Evolutionary conservation across 2,113 vertebrate genomes (phyloP), one percentile per base, ranked within the genome.

Genomic region (Lipophrys pholis): DNA sequence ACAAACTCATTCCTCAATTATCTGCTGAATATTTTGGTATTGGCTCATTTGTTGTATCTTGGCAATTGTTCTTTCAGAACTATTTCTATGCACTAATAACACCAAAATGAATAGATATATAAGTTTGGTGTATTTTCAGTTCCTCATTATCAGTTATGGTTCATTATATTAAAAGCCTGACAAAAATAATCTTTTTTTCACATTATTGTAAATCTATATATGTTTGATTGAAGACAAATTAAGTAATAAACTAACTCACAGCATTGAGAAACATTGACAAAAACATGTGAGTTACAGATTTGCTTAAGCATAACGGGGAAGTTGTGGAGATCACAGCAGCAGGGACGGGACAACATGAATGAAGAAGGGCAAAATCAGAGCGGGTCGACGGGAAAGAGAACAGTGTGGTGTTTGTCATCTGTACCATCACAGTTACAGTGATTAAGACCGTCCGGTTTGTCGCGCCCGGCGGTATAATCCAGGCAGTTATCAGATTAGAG

Each of bases 401-500:
- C 5, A 11, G 48, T 39, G 16, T 53, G 21, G 40, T 41, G 46
- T 46, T 43, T 49, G 43, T 6, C 40, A 40, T 66, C 38, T 16
- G 7, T 3, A 46, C 52, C 36, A 69, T 46, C 49, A 53, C 57
- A 53, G 69, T 43, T 40, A 45, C 41, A 69, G 68, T 73, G 70
- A 81, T 81, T 57, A 51, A 81, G 38, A 62, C 42, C 7, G 68
- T 53, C 39, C 8, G 6, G 59, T 43, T 67, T 43, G 52, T 58
- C 17, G 1, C 56, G 72, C 43, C 30, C 62, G 80, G 64, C 69
- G 11, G 4, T 43, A 79, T 89, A 87, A 89, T 90, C 86, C 85
- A 61, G 72, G 82, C 73, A 76, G 74, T 90, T 91, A 87, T 73
- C 84, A 87, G 84, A 90, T 87, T 85, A 84, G 57, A 72, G 61